Evolutionary conservation across 1,140 invertebrate genomes (phyloP), one percentile per base, ranked within the genome.

Genomic region (Aplysia californica): DNA sequence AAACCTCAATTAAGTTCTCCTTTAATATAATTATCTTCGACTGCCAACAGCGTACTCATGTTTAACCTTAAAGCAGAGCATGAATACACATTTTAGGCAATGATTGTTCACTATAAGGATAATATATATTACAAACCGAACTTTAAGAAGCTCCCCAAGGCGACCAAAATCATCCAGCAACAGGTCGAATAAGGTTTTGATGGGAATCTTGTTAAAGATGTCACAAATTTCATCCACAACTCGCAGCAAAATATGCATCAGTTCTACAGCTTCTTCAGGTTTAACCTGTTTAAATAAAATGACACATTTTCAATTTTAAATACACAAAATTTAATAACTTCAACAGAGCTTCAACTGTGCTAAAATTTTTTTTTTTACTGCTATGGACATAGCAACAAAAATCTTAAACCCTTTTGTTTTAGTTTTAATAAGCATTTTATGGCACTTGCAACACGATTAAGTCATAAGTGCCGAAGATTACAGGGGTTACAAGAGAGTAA

Each of bases 201-300:
- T 80, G 35, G 80, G 83, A 38, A 84, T 67, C 55, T 83, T 78
- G 64, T 81, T 75, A 29, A 87, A 72, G 41, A 86, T 84, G 23
- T 85, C 81, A 80, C 86, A 86, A 5, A 86, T 79, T 64, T 85
- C 84, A 76, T 87, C 85, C 41, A 80, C 77, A 3, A 83, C 80
- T 41, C 66, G 74, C 21, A 87, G 79, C 38, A 86, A 65, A 15
- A 82, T 38, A 1, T 78, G 75, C 39, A 68, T 58, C 21, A 83
- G 67, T 20, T 79, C 78, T 23, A 61, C 6, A n/a, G 75, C 31
- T 29, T 84, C 79, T 20, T n/a, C n/a, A n/a, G n/a, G n/a, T n/a
- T n/a, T n/a, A n/a, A n/a, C n/a, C n/a, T n/a, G n/a, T n/a, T n/a
- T n/a, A n/a, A n/a, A n/a, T n/a, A n/a, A n/a, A n/a, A n/a, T n/a